phyloP scores from a whole-genome alignment of 2,113 vertebrate genomes.

The Chaenocephalus aceratus region DNA sequence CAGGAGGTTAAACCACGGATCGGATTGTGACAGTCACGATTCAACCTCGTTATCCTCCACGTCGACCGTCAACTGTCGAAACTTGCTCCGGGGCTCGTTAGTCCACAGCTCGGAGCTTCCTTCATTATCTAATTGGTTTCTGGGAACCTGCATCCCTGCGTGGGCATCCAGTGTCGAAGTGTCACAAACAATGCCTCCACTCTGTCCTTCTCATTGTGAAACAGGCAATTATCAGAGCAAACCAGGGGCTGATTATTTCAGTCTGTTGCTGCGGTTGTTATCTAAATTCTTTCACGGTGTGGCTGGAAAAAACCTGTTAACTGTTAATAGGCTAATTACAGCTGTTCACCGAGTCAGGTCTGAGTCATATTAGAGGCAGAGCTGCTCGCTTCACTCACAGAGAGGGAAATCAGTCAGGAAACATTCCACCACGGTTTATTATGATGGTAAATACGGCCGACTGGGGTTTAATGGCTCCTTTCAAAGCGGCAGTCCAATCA shows the following conservation, averaged over 20 bases:
- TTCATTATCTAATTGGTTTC: constrained; percentile 69
- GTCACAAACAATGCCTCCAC: constrained; percentile 68
- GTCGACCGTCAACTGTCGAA: constrained; percentile 49
- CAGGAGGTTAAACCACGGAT: constrained; percentile 50
- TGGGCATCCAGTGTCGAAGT: constrained; percentile 63
- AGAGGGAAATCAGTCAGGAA: constrained; percentile 31
- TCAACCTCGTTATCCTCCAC: constrained; percentile 60
- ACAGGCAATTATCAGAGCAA: constrained; percentile 74
- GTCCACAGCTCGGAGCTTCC: constrained; percentile 29
- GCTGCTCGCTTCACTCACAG: constrained; percentile 14
- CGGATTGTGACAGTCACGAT: constrained; percentile 25
- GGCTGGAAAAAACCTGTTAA: constrained; percentile 48
- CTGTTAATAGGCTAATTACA: constrained; percentile 70
- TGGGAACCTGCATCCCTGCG: constrained; percentile 54
- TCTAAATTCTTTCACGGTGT: constrained; percentile 48
- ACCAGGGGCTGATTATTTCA: constrained; percentile 57
- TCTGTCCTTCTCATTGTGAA: constrained; percentile 55
- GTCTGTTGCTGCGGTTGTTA: constrained; percentile 19
- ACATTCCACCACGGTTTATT: constrained; percentile 23
- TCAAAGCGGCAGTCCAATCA: constrained; percentile 43
- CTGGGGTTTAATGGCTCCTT: constrained; percentile 41
- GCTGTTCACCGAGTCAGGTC: constrained; percentile 42
- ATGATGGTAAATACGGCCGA: constrained; percentile 40
- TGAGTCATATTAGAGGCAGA: constrained; percentile 42
- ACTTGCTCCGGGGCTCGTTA: constrained; percentile 60